Evolutionary conservation across 92 coral and sea anemone species (phyloP).

Genomic region (Zoanthus sociatus): DNA sequence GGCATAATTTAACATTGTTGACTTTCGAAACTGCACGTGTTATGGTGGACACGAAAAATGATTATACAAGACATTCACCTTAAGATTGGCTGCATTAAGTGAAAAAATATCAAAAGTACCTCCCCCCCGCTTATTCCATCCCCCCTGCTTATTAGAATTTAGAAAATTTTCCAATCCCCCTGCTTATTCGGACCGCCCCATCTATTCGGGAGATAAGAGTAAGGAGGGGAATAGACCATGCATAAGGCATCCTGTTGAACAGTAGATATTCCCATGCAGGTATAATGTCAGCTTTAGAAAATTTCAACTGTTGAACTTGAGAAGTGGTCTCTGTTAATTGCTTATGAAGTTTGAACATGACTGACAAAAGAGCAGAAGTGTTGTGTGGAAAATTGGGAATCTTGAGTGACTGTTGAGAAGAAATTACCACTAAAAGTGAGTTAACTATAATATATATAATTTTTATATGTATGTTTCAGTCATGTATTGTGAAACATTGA

Average conservation of each 20-base stretch:
- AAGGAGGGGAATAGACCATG: not conserved
- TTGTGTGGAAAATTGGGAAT: constrained; percentile 2
- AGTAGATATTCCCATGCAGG: constrained; percentile 3
- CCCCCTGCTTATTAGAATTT: no score
- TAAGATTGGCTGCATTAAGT: no score
- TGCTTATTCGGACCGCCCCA: no score
- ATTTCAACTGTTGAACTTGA: not conserved
- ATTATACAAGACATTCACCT: no score
- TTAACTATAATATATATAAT: not conserved
- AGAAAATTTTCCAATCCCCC: no score
- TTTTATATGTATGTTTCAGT: not conserved
- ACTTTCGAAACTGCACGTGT: no score
- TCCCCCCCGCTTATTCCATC: no score
- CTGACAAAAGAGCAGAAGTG: constrained; percentile 3
- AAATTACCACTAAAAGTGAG: not conserved
- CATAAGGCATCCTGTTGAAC: not conserved
- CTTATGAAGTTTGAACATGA: constrained; percentile 2
- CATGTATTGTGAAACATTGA: constrained; percentile 3
- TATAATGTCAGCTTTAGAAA: constrained; percentile 1
- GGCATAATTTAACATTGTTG: no score
- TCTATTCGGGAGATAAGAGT: no score
- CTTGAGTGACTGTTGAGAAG: constrained; percentile 2
- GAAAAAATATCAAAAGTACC: no score
- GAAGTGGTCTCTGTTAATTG: not conserved
- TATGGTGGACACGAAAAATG: no score